A percentile compares a stretch with the other conserved stretches of the same genome.
phyloP scores from a whole-genome alignment of 2,113 vertebrate genomes.

The Mungos mungo region DNA sequence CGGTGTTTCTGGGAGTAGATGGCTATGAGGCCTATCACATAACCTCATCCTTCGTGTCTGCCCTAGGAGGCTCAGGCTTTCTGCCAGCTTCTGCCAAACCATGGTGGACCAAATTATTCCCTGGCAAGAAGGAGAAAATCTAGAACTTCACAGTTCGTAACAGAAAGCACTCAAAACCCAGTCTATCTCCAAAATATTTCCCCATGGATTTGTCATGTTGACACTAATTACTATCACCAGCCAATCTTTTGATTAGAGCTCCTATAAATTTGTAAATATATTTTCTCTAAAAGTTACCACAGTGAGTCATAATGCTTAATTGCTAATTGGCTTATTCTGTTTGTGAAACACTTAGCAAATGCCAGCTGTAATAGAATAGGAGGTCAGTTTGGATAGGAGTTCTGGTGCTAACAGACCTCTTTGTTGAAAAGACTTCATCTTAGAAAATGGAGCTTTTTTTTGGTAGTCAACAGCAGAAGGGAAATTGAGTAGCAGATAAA shows the following conservation, averaged over 20 bases:
- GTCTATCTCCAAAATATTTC: background rate
- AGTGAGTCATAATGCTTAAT: background rate
- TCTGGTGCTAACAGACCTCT: background rate
- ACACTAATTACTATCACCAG: background rate
- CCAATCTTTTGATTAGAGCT: constrained; percentile 1
- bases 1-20: background rate
- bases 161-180: background rate
- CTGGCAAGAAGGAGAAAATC: background rate
- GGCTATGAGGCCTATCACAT: background rate
- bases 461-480: background rate
- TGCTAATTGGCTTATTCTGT: constrained; percentile 12
- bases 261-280: constrained; percentile 15
- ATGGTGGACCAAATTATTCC: background rate
- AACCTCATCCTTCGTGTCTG: background rate
- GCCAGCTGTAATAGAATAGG: background rate
- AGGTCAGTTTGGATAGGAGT: background rate
- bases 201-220: background rate
- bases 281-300: background rate
- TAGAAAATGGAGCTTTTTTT: background rate
- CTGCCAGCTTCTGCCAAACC: background rate
- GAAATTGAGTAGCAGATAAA: background rate
- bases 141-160: background rate
- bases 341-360: constrained; percentile 51
- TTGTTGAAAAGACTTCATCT: background rate
- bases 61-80: background rate